Base-by-base conservation (phyloP, 2,888 invertebrate species). In the Galeopsomyia nigrocyanea region DNA sequence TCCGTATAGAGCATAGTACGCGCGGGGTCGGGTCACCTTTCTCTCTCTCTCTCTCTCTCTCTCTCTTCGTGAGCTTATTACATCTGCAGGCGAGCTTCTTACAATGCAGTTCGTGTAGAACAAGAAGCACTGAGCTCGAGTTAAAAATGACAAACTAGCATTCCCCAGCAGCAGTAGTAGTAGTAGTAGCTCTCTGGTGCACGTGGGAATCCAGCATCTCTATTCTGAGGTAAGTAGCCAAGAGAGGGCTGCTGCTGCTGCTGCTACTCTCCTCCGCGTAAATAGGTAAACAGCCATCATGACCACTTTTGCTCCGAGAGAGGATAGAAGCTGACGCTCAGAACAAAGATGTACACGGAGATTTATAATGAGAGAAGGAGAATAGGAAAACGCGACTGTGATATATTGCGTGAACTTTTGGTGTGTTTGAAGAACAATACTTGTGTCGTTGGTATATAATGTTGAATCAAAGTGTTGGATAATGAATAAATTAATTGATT, bases 161-260 rank as follows among this genome's bases (percentile, higher is more conserved):
- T 81, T 81, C 79, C 79, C 75, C 10, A 5, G 26, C 26, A 26
- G 26, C 1, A n/a, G n/a, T n/a, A n/a, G n/a, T n/a, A n/a, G n/a
- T n/a, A n/a, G 39, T 10, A 39, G 39, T 39, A 39, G 70, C 55
- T 68, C 71, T 73, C 64, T 64, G 65, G 75, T 79, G 79, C 81
- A 84, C 84, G 84, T 84, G 84, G 84, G 84, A 84, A 84, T 81
- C 81, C 61, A 53, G 80, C 39, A 39, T 7, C 5, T 39, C 39
- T 39, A 39, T 39, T 13, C 58, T 64, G 67, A 78, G 77, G 77
- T 80, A 81, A 81, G 80, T 81, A 81, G 79, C 78, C 75, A 79
- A 72, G 63, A 39, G 13, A 39, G 39, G 7, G 39, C 5, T 26
- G 39, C 5, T 1, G 10, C 26, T 26, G 26, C 26, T 26, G 69